A percentile compares a stretch with the other conserved stretches of the same genome.
These are phyloP conservation scores for Macrocentrus cingulum DNA, from an alignment of 1,140 invertebrate species.

Conservation along the genomic window DNA sequence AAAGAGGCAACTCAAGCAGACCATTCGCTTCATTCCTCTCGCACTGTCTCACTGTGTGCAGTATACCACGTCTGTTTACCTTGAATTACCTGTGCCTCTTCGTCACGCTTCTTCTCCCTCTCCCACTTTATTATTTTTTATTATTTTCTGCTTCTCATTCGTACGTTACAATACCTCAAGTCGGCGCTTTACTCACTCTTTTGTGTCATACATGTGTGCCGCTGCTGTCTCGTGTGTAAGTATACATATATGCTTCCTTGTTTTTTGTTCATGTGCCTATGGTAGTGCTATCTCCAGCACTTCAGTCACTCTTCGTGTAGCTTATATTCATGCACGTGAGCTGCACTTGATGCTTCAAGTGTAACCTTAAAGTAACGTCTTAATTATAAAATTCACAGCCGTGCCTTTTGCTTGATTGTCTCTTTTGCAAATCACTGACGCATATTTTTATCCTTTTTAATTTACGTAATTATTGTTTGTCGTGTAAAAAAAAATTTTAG, in stretches of 20 bases:
- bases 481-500: too few species aligned
- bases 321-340: constrained; percentile 19
- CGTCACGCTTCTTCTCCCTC: constrained; percentile 20
- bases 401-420: constrained; percentile 28
- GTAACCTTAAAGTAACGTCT: constrained; percentile 49
- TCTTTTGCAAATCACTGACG: constrained; percentile 20
- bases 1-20: constrained; percentile 2
- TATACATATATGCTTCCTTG: constrained; percentile 13
- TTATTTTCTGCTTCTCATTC: neutral
- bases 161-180: too few species aligned
- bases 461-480: too few species aligned
- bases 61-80: constrained; percentile 15
- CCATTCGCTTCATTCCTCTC: too few species aligned
- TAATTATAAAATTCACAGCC: constrained; percentile 54
- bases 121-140: neutral
- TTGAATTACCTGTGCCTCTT: constrained; percentile 26
- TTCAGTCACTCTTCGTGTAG: constrained; percentile 9
- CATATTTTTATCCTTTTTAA: too few species aligned
- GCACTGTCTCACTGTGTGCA: too few species aligned
- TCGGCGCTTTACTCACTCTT: too few species aligned
- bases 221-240: too few species aligned
- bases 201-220: too few species aligned
- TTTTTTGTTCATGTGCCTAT: constrained; percentile 14
- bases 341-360: constrained; percentile 20
- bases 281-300: constrained; percentile 15